Evolutionary conservation across 2,888 invertebrate species (phyloP).

Genomic region (Andrena bucephala): DNA sequence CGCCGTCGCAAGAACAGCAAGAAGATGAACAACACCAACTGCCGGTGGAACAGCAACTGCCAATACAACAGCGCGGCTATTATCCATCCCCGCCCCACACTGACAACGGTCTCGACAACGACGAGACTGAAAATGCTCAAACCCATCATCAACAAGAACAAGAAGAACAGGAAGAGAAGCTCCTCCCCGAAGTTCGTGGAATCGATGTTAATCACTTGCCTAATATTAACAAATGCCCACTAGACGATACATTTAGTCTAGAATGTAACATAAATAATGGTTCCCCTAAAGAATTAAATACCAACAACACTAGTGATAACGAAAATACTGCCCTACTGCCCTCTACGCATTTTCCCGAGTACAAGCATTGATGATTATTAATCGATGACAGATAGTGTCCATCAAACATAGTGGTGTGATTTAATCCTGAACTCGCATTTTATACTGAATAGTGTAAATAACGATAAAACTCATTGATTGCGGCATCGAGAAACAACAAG

Average conservation of each 20-base stretch:
- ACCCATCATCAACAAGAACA: slow-evolving; percentile 68
- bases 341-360: slow-evolving; percentile 84
- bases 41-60: slow-evolving; percentile 77
- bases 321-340: slow-evolving; percentile 84
- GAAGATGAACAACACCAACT: slow-evolving; percentile 70
- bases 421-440: slow-evolving; percentile 84
- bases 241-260: slow-evolving; percentile 84
- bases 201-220: slow-evolving; percentile 83
- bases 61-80: slow-evolving; percentile 80
- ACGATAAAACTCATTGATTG: slow-evolving; percentile 79
- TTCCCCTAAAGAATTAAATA: slow-evolving; percentile 81
- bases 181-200: slow-evolving; percentile 79
- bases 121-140: slow-evolving; percentile 80
- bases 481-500: slow-evolving; percentile 70
- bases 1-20: slow-evolving; percentile 84
- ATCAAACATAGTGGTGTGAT: slow-evolving; percentile 81
- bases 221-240: slow-evolving; percentile 82
- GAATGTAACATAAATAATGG: slow-evolving; percentile 84
- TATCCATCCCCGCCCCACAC: slow-evolving; percentile 80
- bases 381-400: slow-evolving; percentile 83
- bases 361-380: slow-evolving; percentile 84
- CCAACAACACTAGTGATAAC: slow-evolving; percentile 84
- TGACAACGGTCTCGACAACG: slow-evolving; percentile 78
- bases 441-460: slow-evolving; percentile 85
- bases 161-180: slow-evolving; percentile 75